phyloP scores from a whole-genome alignment of 2,113 vertebrate species.

The Polypterus bichir region DNA sequence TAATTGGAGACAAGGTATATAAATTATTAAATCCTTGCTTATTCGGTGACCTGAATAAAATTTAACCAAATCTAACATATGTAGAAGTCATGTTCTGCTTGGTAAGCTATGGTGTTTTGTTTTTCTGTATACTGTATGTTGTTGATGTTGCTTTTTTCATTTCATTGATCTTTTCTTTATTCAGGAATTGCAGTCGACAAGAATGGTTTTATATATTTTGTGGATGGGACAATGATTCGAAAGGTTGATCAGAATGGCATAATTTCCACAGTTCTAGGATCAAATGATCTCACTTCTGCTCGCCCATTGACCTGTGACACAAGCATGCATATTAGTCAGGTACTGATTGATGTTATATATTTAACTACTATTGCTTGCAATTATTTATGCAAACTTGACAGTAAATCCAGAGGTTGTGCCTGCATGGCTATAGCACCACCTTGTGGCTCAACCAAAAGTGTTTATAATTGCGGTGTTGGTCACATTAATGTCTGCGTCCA shows the following conservation, averaged over 20 bases:
- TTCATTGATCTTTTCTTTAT: slow-evolving; percentile 18
- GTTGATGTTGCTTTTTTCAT: too few species aligned
- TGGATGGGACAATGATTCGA: slow-evolving; percentile 91
- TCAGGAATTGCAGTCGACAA: slow-evolving; percentile 87
- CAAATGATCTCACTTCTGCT: slow-evolving; percentile 88
- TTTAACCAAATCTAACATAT: slow-evolving; percentile 54
- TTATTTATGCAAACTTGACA: too few species aligned
- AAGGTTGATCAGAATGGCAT: slow-evolving; percentile 93
- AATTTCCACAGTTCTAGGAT: slow-evolving; percentile 88
- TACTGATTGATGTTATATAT: slow-evolving; percentile 28
- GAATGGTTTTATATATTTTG: slow-evolving; percentile 91
- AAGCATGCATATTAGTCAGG: slow-evolving; percentile 96
- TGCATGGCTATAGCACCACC: slow-evolving; percentile 23
- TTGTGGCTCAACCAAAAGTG: slow-evolving; percentile 5
- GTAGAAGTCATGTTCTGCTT: slow-evolving; percentile 43
- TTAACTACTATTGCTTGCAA: too few species aligned
- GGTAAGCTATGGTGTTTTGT: slow-evolving; percentile 34
- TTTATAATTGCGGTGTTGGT: too few species aligned
- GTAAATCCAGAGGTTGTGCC: background rate
- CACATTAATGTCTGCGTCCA: too few species aligned
- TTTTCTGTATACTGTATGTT: slow-evolving; percentile 17
- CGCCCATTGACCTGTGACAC: slow-evolving; percentile 86
- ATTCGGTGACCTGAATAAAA: slow-evolving; percentile 63
- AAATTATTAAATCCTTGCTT: slow-evolving; percentile 54
- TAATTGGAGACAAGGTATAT: slow-evolving; percentile 51